These are phyloP conservation scores for Chesias legatella DNA, from an alignment of 2,888 invertebrate species.

Conservation along the genomic window DNA sequence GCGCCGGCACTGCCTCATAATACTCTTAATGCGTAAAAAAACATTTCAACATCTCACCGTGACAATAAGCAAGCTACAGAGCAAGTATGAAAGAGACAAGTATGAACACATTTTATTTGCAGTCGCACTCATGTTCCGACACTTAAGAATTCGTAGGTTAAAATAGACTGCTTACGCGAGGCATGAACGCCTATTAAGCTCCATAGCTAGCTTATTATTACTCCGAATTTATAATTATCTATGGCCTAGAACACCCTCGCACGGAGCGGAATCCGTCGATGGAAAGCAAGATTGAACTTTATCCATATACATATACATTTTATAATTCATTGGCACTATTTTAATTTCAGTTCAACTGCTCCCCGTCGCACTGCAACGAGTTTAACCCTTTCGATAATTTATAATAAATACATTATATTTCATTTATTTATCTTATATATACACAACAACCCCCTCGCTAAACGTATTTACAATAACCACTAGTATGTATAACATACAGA, in stretches of 20 bases:
- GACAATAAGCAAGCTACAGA: conserved; percentile 10
- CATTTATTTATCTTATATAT: conserved; percentile 56
- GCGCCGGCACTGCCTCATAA: conserved; percentile 62
- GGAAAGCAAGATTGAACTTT: conserved; percentile 14
- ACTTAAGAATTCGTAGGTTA: neutral
- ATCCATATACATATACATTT: conserved; percentile 5
- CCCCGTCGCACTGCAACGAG: conserved; percentile 13
- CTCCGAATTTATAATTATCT: conserved; percentile 12
- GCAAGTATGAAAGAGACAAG: conserved; percentile 14
- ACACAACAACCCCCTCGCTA: conserved; percentile 55
- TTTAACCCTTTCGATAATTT: conserved; percentile 25
- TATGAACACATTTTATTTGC: neutral
- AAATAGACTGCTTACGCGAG: neutral
- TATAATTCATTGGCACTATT: conserved; percentile 20
- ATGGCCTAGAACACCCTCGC: conserved; percentile 16
- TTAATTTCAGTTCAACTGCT: conserved; percentile 28
- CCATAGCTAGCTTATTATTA: conserved; percentile 11
- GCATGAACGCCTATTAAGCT: neutral
- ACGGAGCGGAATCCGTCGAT: conserved; percentile 2
- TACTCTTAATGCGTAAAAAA: conserved; percentile 74
- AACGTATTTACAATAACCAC: conserved; percentile 73
- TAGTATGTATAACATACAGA: conserved; percentile 77
- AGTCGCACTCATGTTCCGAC: neutral
- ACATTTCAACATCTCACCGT: conserved; percentile 63
- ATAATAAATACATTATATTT: conserved; percentile 26